Evolutionary conservation across 2,888 invertebrate species (phyloP).

Genomic region (Gryllus longicercus): DNA sequence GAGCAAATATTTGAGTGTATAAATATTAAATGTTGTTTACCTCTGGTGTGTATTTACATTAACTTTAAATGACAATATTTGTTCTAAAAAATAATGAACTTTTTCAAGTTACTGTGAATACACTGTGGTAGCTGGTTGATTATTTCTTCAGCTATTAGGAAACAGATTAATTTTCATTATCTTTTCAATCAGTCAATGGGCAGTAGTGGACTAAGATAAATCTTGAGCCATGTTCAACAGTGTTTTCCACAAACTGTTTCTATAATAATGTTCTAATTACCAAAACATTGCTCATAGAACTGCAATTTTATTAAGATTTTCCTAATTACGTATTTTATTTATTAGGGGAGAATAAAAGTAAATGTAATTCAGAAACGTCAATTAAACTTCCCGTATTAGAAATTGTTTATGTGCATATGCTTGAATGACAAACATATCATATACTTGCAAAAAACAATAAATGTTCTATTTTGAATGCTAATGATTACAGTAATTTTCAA

Average conservation of each 20-base stretch:
- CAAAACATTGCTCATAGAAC: neutral
- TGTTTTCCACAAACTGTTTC: conserved; percentile 17
- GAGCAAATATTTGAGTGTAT: too few species aligned
- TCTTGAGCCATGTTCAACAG: neutral
- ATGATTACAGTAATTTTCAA: neutral
- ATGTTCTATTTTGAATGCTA: neutral
- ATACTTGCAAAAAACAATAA: neutral
- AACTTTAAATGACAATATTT: neutral
- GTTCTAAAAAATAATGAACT: neutral
- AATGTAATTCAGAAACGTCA: neutral
- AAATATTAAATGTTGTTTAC: too few species aligned
- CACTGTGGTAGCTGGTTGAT: conserved; percentile 1
- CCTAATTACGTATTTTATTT: neutral
- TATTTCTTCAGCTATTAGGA: neutral
- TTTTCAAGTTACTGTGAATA: neutral
- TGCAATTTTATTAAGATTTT: neutral
- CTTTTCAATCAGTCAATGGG: neutral
- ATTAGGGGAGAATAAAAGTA: neutral
- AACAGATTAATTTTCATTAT: neutral
- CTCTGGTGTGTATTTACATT: neutral
- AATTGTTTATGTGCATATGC: neutral
- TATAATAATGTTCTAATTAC: neutral
- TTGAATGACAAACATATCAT: neutral
- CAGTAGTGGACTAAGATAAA: neutral
- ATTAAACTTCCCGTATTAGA: neutral